A percentile compares a stretch with the other conserved stretches of the same genome.
These are phyloP conservation scores for Myxocyprinus asiaticus DNA, from an alignment of 2,113 vertebrate genomes.

Conservation along the genomic window DNA sequence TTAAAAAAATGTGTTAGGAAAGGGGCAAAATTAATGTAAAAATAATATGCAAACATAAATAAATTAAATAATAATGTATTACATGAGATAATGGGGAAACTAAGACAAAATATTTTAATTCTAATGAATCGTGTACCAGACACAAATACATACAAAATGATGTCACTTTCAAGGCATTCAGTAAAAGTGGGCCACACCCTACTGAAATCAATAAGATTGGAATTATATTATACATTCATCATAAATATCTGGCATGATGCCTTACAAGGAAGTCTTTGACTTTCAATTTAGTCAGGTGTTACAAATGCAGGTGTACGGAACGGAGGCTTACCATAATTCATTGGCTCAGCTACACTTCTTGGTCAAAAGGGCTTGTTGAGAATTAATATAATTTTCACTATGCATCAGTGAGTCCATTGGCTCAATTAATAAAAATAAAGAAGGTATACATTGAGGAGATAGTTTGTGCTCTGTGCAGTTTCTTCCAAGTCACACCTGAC, in stretches of 20 bases:
- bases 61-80: conserved; percentile 48
- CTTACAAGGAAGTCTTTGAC: conserved; percentile 58
- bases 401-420: conserved; percentile 57
- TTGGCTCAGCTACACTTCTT: conserved; percentile 34
- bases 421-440: conserved; percentile 71
- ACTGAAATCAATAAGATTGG: conserved; percentile 17
- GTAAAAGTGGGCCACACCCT: conserved; percentile 21
- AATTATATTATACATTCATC: conserved; percentile 46
- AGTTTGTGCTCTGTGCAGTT: neutral
- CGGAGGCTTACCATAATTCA: conserved; percentile 1
- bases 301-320: conserved; percentile 13
- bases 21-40: conserved; percentile 38
- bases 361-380: conserved; percentile 22
- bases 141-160: conserved; percentile 58
- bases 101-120: conserved; percentile 12
- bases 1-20: conserved; percentile 32
- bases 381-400: conserved; percentile 43
- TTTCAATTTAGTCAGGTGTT: conserved; percentile 27
- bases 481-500: conserved; percentile 78
- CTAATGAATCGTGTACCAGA: conserved; percentile 68
- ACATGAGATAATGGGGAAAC: conserved; percentile 42
- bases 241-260: conserved; percentile 69
- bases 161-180: conserved; percentile 33
- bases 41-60: conserved; percentile 38
- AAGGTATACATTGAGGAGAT: conserved; percentile 32